These are phyloP conservation scores for Chrysolina americana DNA, from an alignment of 2,888 invertebrate species.

Conservation along the genomic window DNA sequence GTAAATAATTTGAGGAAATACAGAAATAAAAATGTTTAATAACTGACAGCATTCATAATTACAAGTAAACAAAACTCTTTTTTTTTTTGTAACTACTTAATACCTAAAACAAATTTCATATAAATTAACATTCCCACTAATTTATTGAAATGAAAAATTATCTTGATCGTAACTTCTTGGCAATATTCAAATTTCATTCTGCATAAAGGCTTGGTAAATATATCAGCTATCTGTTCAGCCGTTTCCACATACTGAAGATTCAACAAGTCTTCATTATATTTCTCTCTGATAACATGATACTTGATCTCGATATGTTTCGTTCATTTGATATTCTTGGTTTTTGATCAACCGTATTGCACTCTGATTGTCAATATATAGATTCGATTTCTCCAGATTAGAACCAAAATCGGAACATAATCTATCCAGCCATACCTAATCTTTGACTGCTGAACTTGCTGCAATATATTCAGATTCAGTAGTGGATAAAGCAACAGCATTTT, in stretches of 20 bases:
- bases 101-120: neutral
- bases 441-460: neutral
- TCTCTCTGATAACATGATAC: neutral
- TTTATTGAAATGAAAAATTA: neutral
- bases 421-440: neutral
- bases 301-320: neutral
- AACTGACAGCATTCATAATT: no score
- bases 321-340: neutral
- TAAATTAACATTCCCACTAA: neutral
- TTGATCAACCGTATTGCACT: neutral
- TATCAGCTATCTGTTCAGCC: neutral
- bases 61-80: no score
- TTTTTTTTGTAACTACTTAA: no score
- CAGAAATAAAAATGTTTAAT: no score
- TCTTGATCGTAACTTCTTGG: neutral
- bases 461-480: neutral
- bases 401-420: neutral
- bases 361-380: neutral
- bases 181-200: neutral
- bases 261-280: neutral
- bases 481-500: neutral
- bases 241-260: neutral
- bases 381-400: neutral
- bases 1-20: no score
- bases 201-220: constrained; percentile 2